Base-by-base conservation (phyloP, 2,797 vertebrate genomes). In the Helostoma temminkii region DNA sequence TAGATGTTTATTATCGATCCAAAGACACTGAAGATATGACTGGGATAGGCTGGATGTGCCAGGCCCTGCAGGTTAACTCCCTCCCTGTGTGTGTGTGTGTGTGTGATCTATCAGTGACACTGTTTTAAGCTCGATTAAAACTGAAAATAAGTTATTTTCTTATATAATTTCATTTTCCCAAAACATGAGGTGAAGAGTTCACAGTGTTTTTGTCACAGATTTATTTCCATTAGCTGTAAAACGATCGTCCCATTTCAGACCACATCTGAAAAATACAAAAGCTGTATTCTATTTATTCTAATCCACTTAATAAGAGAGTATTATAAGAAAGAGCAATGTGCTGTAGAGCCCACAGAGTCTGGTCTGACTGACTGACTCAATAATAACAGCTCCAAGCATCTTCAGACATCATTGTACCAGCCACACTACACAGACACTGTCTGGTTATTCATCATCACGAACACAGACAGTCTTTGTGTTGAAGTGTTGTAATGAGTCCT, bases 391-490 rank as follows among this genome's bases (percentile, higher is more conserved):
- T 37, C 56, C 59, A 69, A 68, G 71, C 61, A 39, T 74, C 64
- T 45, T 62, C 57, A 52, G 54, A 78, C 79, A 59, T 76, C 52
- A 63, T 71, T 71, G 54, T 57, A 22, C 73, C 49, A 42, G 26
- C 64, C 36, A 54, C 69, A 9, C 58, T n/a, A 48, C 65, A 56
- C 58, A 60, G 59, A 66, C 56, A 74, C 53, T 55, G 58, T 70
- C 50, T 62, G 58, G 28, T 63, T 72, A 65, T 76, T 82, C 25
- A 81, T 76, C 57, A 37, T 8, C 25, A 18, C 62, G 12, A 67
- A 68, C 83, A 86, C 43, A 76, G 81, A 14, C 66, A 2, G 71
- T 12, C 84, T 78, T 90, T 90, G 88, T 91, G 74, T 56, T 42
- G 34, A 59, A 78, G 59, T 66, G 71, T 30, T 26, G 19, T 57